Percentiles rank a stretch among this genome's conserved stretches.
Evolutionary conservation across 2,888 invertebrate species (phyloP).

Genomic region (Xestobium rufovillosum): DNA sequence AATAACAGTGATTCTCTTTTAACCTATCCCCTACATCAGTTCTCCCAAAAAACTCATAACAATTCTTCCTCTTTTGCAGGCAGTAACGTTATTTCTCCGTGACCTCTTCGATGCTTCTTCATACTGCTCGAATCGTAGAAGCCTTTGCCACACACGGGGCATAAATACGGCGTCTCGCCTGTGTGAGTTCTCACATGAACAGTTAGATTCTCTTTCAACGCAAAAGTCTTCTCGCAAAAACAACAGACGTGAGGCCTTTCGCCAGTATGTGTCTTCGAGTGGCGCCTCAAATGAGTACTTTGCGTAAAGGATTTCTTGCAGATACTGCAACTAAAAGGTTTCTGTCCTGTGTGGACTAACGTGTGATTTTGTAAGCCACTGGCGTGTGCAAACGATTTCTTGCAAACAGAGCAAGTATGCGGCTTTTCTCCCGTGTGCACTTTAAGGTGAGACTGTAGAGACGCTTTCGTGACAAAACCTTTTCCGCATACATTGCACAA

Average conservation of each 20-base stretch:
- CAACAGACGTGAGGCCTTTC: slow-evolving; percentile 29
- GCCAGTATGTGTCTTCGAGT: slow-evolving; percentile 32
- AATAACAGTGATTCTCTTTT: too few species aligned
- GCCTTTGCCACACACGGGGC: slow-evolving; percentile 40
- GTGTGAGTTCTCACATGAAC: slow-evolving; percentile 41
- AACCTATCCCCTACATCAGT: too few species aligned
- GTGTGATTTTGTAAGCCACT: slow-evolving; percentile 32
- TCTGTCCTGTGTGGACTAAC: slow-evolving; percentile 33
- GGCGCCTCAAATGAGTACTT: slow-evolving; percentile 31
- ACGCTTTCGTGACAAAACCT: slow-evolving; percentile 27
- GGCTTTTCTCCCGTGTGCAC: slow-evolving; percentile 34
- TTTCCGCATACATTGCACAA: slow-evolving; percentile 29
- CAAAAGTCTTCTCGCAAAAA: slow-evolving; percentile 34
- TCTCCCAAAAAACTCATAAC: too few species aligned
- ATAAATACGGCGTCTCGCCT: slow-evolving; percentile 41
- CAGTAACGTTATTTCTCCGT: too few species aligned
- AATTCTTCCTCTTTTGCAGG: too few species aligned
- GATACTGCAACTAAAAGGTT: slow-evolving; percentile 38
- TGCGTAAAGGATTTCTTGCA: slow-evolving; percentile 37
- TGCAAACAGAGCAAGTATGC: slow-evolving; percentile 31
- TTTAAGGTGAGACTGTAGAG: slow-evolving; percentile 28
- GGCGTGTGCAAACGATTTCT: slow-evolving; percentile 32
- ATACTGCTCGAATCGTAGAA: slow-evolving; percentile 3
- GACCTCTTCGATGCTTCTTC: slow-evolving; percentile 2
- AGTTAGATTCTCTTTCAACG: slow-evolving; percentile 41